phyloP scores from a whole-genome alignment of 64 coral and sea anemone species.

The Montipora capricornis region DNA sequence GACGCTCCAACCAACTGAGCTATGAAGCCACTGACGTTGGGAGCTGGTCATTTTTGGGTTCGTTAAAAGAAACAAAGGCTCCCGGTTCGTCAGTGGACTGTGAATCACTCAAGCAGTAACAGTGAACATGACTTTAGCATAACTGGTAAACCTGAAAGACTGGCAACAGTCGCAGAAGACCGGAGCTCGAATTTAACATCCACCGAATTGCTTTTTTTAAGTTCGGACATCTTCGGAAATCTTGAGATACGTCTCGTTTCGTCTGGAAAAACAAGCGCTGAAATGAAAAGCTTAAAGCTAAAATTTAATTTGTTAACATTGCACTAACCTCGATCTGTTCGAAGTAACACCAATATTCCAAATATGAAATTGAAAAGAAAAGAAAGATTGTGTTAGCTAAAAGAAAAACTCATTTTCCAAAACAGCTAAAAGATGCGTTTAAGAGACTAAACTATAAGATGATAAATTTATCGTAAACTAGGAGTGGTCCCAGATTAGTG shows the following conservation, averaged over 20 bases:
- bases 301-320: neutral
- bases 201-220: neutral
- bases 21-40: too few relatives aligned
- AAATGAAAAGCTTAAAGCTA: neutral
- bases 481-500: too few relatives aligned
- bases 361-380: neutral
- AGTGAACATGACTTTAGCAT: too few relatives aligned
- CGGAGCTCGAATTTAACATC: neutral
- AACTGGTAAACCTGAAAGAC: neutral
- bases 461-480: too few relatives aligned
- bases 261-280: neutral
- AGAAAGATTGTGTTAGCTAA: neutral
- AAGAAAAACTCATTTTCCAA: neutral
- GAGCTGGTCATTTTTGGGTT: too few relatives aligned
- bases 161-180: neutral
- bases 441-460: too few relatives aligned
- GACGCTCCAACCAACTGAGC: too few relatives aligned
- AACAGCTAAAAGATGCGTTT: neutral
- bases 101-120: too few relatives aligned
- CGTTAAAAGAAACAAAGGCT: too few relatives aligned
- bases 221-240: neutral
- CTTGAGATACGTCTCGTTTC: neutral
- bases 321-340: slow-evolving; percentile 18
- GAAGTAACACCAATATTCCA: neutral
- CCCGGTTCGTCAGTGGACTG: too few relatives aligned